Conservation (phyloP, 2,888 invertebrate genomes). For the Caenorhabditis virilis region DNA sequence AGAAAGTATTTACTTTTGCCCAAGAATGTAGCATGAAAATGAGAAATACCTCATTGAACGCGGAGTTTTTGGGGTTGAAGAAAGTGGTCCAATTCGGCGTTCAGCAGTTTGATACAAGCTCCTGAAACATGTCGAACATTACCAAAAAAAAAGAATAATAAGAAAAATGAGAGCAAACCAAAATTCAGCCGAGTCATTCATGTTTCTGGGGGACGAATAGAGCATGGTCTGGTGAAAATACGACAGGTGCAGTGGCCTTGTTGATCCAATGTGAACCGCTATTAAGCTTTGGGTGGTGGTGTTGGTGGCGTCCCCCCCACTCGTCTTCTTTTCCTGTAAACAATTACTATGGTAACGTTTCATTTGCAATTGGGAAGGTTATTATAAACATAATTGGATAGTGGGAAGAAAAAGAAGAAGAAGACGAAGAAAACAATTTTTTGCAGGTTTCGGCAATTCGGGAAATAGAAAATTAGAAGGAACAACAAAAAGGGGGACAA, state of each 20-base stretch:
- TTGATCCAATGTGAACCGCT: no score
- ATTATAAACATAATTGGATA: no score
- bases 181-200: slow-evolving; percentile 19
- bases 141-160: background rate
- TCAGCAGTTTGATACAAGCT: slow-evolving; percentile 22
- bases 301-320: no score
- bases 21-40: background rate
- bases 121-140: slow-evolving; percentile 12
- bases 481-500: no score
- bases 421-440: no score
- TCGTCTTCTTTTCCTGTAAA: no score
- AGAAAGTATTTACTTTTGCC: background rate
- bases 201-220: slow-evolving; percentile 1
- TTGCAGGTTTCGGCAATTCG: no score
- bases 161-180: slow-evolving; percentile 10
- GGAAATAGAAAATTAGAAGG: no score
- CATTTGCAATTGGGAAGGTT: no score
- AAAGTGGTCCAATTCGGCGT: slow-evolving; percentile 15
- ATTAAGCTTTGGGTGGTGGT: no score
- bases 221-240: slow-evolving; percentile 7
- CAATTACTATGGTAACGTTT: no score
- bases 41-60: slow-evolving; percentile 16
- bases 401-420: no score
- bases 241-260: slow-evolving; percentile 29
- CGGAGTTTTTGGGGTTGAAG: slow-evolving; percentile 24